These are phyloP conservation scores for Yponomeuta malinellus DNA, from an alignment of 2,888 invertebrate species.

Conservation along the genomic window DNA sequence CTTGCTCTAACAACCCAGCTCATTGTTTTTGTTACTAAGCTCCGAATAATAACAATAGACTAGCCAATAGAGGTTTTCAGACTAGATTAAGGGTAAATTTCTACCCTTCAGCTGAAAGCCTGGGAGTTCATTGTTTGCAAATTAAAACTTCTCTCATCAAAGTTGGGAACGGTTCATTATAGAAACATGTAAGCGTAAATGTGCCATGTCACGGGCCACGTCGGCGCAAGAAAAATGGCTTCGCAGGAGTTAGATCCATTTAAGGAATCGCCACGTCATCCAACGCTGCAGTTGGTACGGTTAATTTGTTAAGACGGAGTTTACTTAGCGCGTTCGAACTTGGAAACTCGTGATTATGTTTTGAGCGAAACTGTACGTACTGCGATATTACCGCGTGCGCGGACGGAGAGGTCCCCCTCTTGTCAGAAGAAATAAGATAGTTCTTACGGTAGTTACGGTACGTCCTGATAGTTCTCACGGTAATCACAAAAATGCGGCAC, in stretches of 20 bases:
- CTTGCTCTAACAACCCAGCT: no score
- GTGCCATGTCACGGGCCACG: not conserved
- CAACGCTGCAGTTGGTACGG: not conserved
- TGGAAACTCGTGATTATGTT: not conserved
- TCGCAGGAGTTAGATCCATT: constrained; percentile 33
- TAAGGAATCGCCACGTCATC: constrained; percentile 37
- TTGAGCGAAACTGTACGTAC: not conserved
- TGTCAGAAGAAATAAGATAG: no score
- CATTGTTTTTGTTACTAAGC: no score
- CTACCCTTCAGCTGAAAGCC: not conserved
- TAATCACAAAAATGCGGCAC: no score
- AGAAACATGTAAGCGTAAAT: constrained; percentile 10
- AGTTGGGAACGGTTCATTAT: constrained; percentile 6
- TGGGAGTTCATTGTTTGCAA: constrained; percentile 2
- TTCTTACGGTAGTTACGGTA: no score
- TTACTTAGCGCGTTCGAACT: not conserved
- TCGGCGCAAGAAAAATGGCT: constrained; percentile 14
- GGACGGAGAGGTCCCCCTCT: no score
- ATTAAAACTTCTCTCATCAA: constrained; percentile 12
- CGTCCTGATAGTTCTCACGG: no score
- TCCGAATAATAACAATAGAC: no score
- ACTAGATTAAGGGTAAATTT: not conserved
- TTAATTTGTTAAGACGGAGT: constrained; percentile 1
- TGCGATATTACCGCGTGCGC: not conserved
- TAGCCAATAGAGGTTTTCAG: not conserved